phyloP scores from a whole-genome alignment of 2,888 invertebrate genomes.

The Choreutis nemorana region DNA sequence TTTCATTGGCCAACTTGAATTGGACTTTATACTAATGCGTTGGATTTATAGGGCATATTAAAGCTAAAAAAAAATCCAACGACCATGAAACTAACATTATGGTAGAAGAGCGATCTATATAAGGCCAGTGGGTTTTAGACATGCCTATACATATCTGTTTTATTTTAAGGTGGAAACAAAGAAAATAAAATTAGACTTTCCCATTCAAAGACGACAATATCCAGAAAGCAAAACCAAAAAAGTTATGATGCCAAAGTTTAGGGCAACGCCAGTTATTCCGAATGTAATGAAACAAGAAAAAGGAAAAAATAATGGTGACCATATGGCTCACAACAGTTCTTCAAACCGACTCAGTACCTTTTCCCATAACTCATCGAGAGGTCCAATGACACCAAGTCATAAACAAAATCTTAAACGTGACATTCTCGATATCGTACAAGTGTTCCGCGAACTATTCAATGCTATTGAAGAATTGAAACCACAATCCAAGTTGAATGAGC shows the following conservation, averaged over 20 bases:
- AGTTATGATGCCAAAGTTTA: conserved; percentile 25
- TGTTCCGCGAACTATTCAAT: conserved; percentile 24
- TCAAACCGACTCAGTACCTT: conserved; percentile 5
- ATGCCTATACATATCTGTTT: no score
- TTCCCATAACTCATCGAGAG: conserved; percentile 8
- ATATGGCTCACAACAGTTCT: conserved; percentile 3
- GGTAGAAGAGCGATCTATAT: no score
- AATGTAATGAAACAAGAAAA: conserved; percentile 21
- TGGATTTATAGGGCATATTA: no score
- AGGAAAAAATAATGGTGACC: no score
- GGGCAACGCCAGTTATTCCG: conserved; percentile 29
- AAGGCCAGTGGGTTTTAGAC: no score
- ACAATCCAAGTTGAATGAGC: conserved; percentile 8
- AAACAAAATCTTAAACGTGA: conserved; percentile 13
- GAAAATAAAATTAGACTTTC: conserved; percentile 21
- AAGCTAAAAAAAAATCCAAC: no score
- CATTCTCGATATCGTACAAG: conserved; percentile 23
- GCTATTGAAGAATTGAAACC: conserved; percentile 25
- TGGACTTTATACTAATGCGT: no score
- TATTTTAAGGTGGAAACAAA: conserved; percentile 20
- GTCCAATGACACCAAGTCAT: conserved; percentile 19
- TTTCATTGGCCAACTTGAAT: no score
- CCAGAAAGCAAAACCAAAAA: conserved; percentile 25
- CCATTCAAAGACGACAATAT: conserved; percentile 22
- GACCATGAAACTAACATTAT: no score